These are phyloP conservation scores for Psilopsiagon aymara DNA, from an alignment of 2,113 vertebrate genomes.

Conservation along the genomic window DNA sequence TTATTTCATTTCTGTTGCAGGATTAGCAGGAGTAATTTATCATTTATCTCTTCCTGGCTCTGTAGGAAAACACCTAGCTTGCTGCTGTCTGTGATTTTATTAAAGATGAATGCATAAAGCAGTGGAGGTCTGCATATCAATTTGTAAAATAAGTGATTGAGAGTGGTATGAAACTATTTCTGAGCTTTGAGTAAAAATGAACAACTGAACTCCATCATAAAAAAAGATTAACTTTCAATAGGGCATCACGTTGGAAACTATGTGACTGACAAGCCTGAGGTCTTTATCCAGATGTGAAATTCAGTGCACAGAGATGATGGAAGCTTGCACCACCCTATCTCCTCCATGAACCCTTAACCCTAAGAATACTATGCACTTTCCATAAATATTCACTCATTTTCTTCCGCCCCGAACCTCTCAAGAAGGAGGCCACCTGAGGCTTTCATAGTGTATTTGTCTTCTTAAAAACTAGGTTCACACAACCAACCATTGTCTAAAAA, in stretches of 20 bases:
- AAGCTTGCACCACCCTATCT: not conserved
- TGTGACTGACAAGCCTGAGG: not conserved
- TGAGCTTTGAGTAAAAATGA: not conserved
- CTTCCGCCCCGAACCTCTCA: not conserved
- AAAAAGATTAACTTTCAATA: not conserved
- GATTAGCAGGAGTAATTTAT: conserved; percentile 32
- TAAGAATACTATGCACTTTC: not conserved
- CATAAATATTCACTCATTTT: not conserved
- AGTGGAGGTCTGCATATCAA: not conserved
- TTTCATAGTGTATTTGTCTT: not conserved
- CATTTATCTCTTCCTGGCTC: conserved; percentile 12
- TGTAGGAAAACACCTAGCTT: not conserved
- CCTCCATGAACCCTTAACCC: not conserved
- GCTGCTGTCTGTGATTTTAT: not conserved
- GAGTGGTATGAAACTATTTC: not conserved
- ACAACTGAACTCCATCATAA: not conserved
- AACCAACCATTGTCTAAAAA: not conserved
- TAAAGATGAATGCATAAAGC: not conserved
- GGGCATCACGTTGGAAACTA: not conserved
- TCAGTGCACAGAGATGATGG: not conserved
- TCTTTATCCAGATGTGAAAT: not conserved
- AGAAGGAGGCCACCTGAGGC: not conserved
- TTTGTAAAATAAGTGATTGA: not conserved
- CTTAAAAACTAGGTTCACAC: not conserved
- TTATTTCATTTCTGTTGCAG: conserved; percentile 12